A percentile compares a stretch with the other conserved stretches of the same genome.
Evolutionary conservation across 2,888 invertebrate genomes (phyloP).

Genomic region (Leptarthrus brevirostris): DNA sequence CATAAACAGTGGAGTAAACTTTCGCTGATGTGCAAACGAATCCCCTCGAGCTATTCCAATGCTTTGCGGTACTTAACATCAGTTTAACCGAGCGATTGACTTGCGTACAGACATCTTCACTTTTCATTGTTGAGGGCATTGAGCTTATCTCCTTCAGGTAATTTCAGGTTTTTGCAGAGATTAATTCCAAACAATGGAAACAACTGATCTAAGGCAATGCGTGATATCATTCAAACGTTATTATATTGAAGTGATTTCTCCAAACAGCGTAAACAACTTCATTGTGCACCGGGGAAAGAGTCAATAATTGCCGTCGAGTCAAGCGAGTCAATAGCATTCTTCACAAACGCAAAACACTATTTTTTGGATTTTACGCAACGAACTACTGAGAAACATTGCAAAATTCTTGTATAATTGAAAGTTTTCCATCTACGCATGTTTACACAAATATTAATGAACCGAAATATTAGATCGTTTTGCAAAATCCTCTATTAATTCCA

Average conservation of each 20-base stretch:
- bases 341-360: too few species aligned
- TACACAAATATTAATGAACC: too few species aligned
- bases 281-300: too few species aligned
- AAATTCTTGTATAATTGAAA: too few species aligned
- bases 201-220: conserved; percentile 27
- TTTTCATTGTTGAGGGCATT: conserved; percentile 28
- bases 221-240: conserved; percentile 27
- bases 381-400: too few species aligned
- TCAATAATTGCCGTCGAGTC: too few species aligned
- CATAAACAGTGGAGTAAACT: conserved; percentile 2
- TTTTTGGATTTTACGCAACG: too few species aligned
- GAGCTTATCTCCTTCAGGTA: background rate
- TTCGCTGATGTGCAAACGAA: conserved; percentile 12
- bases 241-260: conserved; percentile 21
- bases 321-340: too few species aligned
- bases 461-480: too few species aligned
- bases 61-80: conserved; percentile 17
- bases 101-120: conserved; percentile 23
- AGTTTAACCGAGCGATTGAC: conserved; percentile 16
- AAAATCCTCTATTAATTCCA: too few species aligned
- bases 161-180: conserved; percentile 12
- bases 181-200: conserved; percentile 37
- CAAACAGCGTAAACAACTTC: conserved; percentile 12
- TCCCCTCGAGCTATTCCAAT: background rate
- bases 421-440: too few species aligned